Evolutionary conservation across 2,113 vertebrate genomes (phyloP).

Genomic region (Toxostoma redivivum): DNA sequence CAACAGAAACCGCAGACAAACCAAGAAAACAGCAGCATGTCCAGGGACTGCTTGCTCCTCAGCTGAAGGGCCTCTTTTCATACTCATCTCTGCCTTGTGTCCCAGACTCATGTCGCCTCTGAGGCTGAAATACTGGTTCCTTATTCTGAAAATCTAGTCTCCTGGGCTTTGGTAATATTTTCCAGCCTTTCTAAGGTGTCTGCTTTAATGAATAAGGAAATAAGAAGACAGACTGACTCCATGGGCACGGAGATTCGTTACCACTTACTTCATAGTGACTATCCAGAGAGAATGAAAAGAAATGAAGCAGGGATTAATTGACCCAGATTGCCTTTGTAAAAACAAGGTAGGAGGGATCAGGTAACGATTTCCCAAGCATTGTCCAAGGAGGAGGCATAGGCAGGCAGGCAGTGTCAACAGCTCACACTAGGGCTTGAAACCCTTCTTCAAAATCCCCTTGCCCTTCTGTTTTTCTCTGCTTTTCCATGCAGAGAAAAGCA

Average conservation of each 20-base stretch:
- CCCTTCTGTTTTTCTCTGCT: neutral
- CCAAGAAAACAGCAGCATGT: neutral
- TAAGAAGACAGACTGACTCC: slow-evolving; percentile 51
- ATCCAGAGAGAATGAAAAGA: slow-evolving; percentile 58
- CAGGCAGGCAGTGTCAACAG: slow-evolving; percentile 25
- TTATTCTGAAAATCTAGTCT: slow-evolving; percentile 49
- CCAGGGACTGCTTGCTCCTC: neutral
- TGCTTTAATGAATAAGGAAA: slow-evolving; percentile 63
- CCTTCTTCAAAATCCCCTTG: neutral
- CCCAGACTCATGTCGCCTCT: neutral
- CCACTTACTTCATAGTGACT: slow-evolving; percentile 63
- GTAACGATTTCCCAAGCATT: slow-evolving; percentile 63
- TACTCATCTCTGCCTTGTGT: neutral
- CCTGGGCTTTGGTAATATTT: slow-evolving; percentile 62
- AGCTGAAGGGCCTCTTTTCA: slow-evolving; percentile 39
- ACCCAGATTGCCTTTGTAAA: slow-evolving; percentile 40
- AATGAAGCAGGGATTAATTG: slow-evolving; percentile 63
- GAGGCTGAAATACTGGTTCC: slow-evolving; percentile 53
- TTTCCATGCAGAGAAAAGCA: neutral
- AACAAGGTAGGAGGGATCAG: slow-evolving; percentile 66
- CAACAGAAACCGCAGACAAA: slow-evolving; percentile 1
- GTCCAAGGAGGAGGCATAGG: slow-evolving; percentile 23
- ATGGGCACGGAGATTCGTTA: slow-evolving; percentile 57
- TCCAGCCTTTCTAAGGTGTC: slow-evolving; percentile 66
- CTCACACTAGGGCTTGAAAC: neutral